Conservation (phyloP, 92 coral and sea anemone species). For the Paramuricea clavata region DNA sequence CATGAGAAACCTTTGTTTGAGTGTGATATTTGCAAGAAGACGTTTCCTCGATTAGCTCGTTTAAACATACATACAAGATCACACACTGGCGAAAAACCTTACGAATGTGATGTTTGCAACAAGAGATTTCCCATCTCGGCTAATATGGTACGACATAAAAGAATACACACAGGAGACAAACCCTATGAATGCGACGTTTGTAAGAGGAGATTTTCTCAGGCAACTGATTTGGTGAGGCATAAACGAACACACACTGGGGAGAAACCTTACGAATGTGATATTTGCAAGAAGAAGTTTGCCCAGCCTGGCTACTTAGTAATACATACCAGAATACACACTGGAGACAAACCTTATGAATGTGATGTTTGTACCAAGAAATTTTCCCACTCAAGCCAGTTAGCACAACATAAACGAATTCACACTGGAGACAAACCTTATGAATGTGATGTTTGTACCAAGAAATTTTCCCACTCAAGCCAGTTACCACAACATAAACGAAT, state of each 20-base stretch:
- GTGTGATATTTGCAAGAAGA: conserved; percentile 1
- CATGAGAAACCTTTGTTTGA: neutral
- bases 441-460: too few species aligned
- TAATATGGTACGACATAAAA: neutral
- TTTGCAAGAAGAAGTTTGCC: neutral
- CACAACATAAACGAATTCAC: neutral
- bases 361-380: neutral
- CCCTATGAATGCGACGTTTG: neutral
- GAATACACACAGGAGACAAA: neutral
- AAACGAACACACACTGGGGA: neutral
- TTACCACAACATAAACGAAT: neutral
- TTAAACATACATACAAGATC: neutral
- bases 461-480: neutral
- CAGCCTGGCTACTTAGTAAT: neutral
- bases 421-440: too few species aligned
- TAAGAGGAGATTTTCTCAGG: neutral
- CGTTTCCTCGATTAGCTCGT: neutral
- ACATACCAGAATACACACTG: neutral
- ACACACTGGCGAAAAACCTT: neutral
- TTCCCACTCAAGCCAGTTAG: neutral
- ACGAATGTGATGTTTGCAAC: neutral
- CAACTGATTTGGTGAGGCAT: neutral
- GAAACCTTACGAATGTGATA: neutral
- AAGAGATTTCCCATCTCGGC: neutral
- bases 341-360: neutral